These are phyloP conservation scores for Itoplectis maculator DNA, from an alignment of 2,888 invertebrate genomes.

Conservation along the genomic window DNA sequence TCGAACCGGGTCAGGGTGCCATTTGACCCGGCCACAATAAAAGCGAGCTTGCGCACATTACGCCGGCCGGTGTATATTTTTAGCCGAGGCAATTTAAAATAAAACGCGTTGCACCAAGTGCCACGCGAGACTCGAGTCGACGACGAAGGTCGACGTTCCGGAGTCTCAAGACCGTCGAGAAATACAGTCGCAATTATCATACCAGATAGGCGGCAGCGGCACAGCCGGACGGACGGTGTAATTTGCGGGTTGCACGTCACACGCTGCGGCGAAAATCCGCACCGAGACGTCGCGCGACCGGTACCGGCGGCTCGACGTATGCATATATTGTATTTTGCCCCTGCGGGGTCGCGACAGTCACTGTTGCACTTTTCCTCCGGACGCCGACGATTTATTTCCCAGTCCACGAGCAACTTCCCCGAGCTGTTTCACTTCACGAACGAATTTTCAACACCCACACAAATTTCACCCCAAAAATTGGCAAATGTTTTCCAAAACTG, in stretches of 20 bases:
- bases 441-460: too few relatives aligned
- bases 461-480: too few relatives aligned
- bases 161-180: slow-evolving; percentile 15
- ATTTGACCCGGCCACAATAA: slow-evolving; percentile 1
- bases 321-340: neutral
- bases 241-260: slow-evolving; percentile 46
- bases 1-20: neutral
- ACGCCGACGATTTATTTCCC: too few relatives aligned
- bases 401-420: too few relatives aligned
- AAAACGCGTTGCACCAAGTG: neutral
- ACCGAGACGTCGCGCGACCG: slow-evolving; percentile 2
- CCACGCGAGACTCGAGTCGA: neutral
- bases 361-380: too few relatives aligned
- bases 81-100: neutral
- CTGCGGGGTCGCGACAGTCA: too few relatives aligned
- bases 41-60: neutral
- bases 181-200: slow-evolving; percentile 36
- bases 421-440: too few relatives aligned
- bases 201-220: slow-evolving; percentile 10
- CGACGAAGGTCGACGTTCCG: slow-evolving; percentile 17
- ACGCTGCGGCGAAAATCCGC: slow-evolving; percentile 19
- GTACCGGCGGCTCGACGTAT: neutral
- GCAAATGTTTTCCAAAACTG: too few relatives aligned
- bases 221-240: slow-evolving; percentile 11
- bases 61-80: neutral